Percentiles rank a stretch among this genome's conserved stretches.
Evolutionary conservation across 2,797 vertebrate species (phyloP).

Genomic region (Silurus aristotelis): DNA sequence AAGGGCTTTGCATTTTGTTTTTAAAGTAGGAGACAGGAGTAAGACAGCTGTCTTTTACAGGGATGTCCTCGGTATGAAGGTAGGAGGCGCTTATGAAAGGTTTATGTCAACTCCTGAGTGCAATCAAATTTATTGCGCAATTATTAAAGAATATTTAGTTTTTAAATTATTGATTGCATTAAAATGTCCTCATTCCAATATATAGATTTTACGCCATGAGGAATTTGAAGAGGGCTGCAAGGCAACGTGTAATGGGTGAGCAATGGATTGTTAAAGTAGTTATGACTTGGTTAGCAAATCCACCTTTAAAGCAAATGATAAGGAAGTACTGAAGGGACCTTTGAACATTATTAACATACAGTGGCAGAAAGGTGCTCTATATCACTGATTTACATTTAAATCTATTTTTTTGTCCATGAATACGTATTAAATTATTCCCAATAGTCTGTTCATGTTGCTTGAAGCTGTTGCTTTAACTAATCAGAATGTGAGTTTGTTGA

Average conservation of each 20-base stretch:
- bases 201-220: conserved; percentile 86
- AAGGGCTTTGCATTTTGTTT: conserved; percentile 89
- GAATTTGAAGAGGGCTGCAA: conserved; percentile 98
- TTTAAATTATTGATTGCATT: no score
- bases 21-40: conserved; percentile 88
- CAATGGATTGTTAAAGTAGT: background rate
- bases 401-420: no score
- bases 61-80: conserved; percentile 91
- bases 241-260: conserved; percentile 91
- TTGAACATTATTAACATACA: conserved; percentile 1
- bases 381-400: no score
- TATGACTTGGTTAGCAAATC: background rate
- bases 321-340: background rate
- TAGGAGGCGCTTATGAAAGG: conserved; percentile 55
- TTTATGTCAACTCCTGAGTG: background rate
- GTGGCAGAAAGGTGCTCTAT: no score
- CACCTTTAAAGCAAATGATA: background rate
- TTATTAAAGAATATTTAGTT: background rate
- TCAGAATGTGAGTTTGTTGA: no score
- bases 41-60: conserved; percentile 84
- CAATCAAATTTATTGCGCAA: background rate
- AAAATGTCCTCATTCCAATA: background rate
- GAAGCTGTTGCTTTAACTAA: no score
- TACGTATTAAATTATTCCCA: no score
- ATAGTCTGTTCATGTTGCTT: no score